Base-by-base conservation (phyloP, 2,888 invertebrate genomes). In the Diaperis boleti region DNA sequence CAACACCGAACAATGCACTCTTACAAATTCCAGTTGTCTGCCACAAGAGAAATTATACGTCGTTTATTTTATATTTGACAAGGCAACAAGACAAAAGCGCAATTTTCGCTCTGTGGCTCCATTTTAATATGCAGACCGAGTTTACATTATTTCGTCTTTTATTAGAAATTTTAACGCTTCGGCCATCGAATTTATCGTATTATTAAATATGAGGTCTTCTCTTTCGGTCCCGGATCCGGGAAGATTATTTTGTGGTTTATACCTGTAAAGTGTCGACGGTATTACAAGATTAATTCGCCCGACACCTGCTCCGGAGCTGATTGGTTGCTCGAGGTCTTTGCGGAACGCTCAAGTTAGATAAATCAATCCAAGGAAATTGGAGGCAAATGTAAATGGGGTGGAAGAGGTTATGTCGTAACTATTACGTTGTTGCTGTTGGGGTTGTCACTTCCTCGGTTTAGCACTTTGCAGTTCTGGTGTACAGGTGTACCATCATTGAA, bases 271-370 rank as follows among this genome's bases (percentile, higher is more conserved):
- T 47, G 47, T 47, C 31, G 49, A 33, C 49, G 49, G 18, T 33
- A 49, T 49, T 49, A 49, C 10, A 11, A 15, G 49, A 49, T 49
- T 49, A 49, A 49, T 49, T 49, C 33, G 17, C 18, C 47, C 7
- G 35, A 49, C 49, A 49, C 49, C 49, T 49, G 49, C 18, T 18
- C 11, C 33, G 31, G 29, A 15, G 29, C 31, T 47, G 47, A 47
- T 47, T 47, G 47, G 47, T 47, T 47, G 26, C 31, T 47, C 14
- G 15, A 47, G 31, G 17, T 31, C 47, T 20, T 18, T 29, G 13
- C 33, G 49, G 33, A 11, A 17, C 33, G 31, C 18, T 49, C 33
- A 33, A 33, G 14, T 49, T 10, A 31, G 35, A 49, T 49, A 49
- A 49, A 49, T 49, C 49, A 49, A 35, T 49, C 33, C 4, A 11